phyloP scores from a whole-genome alignment of 2,113 vertebrate species.

The Podarcis raffonei region DNA sequence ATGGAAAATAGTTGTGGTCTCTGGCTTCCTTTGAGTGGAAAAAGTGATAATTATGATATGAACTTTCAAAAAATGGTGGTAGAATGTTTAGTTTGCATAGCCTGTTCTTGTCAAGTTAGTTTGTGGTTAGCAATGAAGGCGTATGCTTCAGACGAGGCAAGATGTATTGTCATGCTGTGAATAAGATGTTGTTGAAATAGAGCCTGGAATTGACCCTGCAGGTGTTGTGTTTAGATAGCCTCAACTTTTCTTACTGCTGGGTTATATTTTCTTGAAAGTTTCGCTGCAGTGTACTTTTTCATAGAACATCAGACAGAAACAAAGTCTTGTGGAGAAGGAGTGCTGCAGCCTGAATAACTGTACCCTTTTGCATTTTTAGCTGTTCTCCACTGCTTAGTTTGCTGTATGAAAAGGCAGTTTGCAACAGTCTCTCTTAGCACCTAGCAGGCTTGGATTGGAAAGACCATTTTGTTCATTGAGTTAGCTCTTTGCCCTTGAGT shows the following conservation, averaged over 20 bases:
- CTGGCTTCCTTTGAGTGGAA: slow-evolving; percentile 62
- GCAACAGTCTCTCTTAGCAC: no score
- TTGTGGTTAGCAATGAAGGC: slow-evolving; percentile 54
- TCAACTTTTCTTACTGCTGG: not conserved
- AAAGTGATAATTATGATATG: slow-evolving; percentile 66
- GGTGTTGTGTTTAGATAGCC: slow-evolving; percentile 1
- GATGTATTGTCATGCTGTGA: not conserved
- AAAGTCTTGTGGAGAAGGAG: not conserved
- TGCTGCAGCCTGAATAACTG: not conserved
- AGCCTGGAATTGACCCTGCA: not conserved
- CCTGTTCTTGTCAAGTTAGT: slow-evolving; percentile 55
- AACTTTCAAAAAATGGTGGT: slow-evolving; percentile 60
- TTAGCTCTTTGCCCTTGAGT: not conserved
- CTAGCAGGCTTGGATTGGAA: not conserved
- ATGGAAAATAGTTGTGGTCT: slow-evolving; percentile 61
- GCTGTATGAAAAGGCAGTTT: not conserved
- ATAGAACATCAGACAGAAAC: not conserved
- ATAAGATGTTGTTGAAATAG: not conserved
- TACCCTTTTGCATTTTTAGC: not conserved
- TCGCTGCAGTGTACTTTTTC: not conserved
- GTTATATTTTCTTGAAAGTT: not conserved
- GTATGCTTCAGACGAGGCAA: slow-evolving; percentile 42
- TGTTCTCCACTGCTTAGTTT: not conserved
- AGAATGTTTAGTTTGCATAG: slow-evolving; percentile 68
- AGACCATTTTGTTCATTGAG: not conserved